Evolutionary conservation across 2,888 invertebrate species (phyloP), one percentile per base, ranked within the genome.

Genomic region (Imbricaverruca yamaguchii): DNA sequence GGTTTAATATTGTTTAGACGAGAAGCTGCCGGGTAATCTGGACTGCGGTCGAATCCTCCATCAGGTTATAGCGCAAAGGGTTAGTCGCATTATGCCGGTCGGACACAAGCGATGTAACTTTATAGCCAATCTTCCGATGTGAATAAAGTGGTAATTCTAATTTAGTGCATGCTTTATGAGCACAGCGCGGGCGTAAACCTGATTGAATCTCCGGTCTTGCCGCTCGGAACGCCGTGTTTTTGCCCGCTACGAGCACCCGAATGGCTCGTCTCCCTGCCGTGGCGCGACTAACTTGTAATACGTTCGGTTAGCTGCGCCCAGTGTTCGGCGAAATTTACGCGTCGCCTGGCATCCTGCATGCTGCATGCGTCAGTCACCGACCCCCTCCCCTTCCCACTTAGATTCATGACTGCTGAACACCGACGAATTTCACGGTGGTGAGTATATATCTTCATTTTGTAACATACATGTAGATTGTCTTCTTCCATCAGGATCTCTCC

Each of bases 131-230:
- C 69, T 23, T 8, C 25, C 69, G 39, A 69, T 69, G 69, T 69
- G 39, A n/a, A 25, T 23, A 25, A 13, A 69, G 69, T 69, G 69
- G 69, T 69, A 25, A 69, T 69, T 69, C 69, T 69, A 69, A 69
- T 69, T 69, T 69, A 69, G 69, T 69, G 69, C 69, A 69, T 69
- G 15, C 15, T 39, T 69, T 69, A 39, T 23, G 23, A 15, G 7
- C 69, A 9, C 8, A 39, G 39, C 23, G 39, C 0, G 69, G 23
- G 39, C 69, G 69, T 69, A 69, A 69, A 69, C 13, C 39, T 13
- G 69, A 23, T 23, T 39, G 23, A 69, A 69, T 69, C 12, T 25
- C 15, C 4, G 69, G 12, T 39, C 7, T 8, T 13, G 39, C 11
- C 39, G 13, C 69, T 8, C 15, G 25, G 39, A 69, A 69, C 69